phyloP scores from a whole-genome alignment of 2,113 vertebrate genomes.

The Sigmodon hispidus region DNA sequence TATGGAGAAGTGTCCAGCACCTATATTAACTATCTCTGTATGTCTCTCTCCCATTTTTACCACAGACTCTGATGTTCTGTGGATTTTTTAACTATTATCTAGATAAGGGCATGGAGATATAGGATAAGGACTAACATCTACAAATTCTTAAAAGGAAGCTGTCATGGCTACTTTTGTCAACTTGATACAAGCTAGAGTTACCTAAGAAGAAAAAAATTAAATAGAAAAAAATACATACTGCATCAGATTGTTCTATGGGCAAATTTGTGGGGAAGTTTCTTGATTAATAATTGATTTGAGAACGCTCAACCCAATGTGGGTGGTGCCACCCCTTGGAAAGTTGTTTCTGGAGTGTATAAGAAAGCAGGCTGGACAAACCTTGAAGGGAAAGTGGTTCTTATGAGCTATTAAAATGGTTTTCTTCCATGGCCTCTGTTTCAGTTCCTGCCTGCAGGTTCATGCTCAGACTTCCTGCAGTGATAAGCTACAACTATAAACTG shows the following conservation, averaged over 20 bases:
- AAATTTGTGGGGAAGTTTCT: background rate
- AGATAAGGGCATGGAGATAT: too few relatives aligned
- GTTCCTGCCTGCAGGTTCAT: background rate
- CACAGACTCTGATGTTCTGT: background rate
- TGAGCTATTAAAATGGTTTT: background rate
- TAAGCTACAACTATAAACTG: background rate
- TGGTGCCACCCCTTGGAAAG: background rate
- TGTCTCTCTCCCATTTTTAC: background rate
- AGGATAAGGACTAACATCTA: background rate
- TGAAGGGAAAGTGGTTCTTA: background rate
- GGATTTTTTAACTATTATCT: background rate
- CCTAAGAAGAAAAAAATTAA: background rate
- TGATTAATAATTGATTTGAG: background rate
- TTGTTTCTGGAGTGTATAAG: background rate
- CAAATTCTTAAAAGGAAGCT: background rate
- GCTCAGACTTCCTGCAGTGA: background rate
- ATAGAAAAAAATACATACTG: background rate
- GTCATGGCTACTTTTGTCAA: background rate
- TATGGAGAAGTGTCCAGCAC: background rate
- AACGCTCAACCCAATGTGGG: rapidly evolving
- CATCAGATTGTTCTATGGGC: background rate
- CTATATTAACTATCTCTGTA: background rate
- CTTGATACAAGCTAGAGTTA: background rate
- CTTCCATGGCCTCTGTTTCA: background rate
- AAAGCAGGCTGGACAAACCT: background rate